Conservation (phyloP, 1,140 invertebrate species). For the Asbolus verrucosus region DNA sequence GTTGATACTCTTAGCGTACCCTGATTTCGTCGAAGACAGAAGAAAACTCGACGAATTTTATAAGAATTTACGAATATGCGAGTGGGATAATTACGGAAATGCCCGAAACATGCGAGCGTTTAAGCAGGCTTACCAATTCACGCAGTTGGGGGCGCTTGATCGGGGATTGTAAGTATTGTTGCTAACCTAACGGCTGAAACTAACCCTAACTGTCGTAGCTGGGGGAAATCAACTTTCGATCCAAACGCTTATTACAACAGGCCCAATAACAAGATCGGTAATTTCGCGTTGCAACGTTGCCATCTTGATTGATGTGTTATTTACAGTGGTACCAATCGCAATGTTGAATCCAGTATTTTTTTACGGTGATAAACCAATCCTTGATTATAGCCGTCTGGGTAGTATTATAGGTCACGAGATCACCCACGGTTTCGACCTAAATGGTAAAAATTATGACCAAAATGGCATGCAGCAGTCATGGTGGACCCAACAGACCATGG, state of each 20-base stretch:
- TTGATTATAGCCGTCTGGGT: conserved; percentile 70
- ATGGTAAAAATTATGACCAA: conserved; percentile 70
- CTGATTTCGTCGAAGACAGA: conserved; percentile 54
- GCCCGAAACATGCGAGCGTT: conserved; percentile 57
- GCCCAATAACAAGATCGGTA: conserved; percentile 61
- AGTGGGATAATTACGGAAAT: conserved; percentile 61
- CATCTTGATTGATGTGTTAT: conserved; percentile 40
- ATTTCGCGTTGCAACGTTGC: conserved; percentile 37
- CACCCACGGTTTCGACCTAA: conserved; percentile 71
- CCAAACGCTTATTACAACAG: conserved; percentile 61
- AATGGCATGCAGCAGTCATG: conserved; percentile 59
- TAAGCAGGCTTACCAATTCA: conserved; percentile 55
- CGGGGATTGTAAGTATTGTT: conserved; percentile 54
- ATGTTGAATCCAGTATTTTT: conserved; percentile 61
- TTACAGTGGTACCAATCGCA: conserved; percentile 57
- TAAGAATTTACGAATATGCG: conserved; percentile 55
- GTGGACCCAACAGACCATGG: conserved; percentile 67
- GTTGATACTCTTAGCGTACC: conserved; percentile 57
- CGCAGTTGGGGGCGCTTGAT: conserved; percentile 52
- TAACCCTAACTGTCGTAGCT: conserved; percentile 54
- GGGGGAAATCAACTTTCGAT: conserved; percentile 60
- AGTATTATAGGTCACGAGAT: conserved; percentile 73
- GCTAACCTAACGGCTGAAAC: background rate
- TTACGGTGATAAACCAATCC: conserved; percentile 46
- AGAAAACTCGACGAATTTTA: conserved; percentile 57